A percentile compares a stretch with the other conserved stretches of the same genome.
These are phyloP conservation scores for Eupleurogrammus muticus DNA, from an alignment of 2,797 vertebrate species.

Conservation along the genomic window DNA sequence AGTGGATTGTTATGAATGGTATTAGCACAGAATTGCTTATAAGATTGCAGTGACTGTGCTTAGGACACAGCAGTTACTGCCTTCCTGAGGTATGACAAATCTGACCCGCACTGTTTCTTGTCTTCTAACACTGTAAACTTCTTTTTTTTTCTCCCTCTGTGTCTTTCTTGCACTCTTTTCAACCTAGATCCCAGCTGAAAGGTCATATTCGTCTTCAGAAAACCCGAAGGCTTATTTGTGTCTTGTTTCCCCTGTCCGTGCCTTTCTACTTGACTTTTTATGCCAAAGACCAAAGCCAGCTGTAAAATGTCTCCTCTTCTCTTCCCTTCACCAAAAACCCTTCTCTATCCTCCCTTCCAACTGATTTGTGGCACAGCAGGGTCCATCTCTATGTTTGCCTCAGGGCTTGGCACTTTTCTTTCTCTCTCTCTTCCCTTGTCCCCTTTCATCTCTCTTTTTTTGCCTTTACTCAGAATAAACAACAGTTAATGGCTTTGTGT, in stretches of 20 bases:
- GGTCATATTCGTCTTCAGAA: slow-evolving; percentile 53
- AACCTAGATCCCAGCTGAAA: slow-evolving; percentile 47
- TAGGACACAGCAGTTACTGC: slow-evolving; percentile 47
- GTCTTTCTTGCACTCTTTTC: slow-evolving; percentile 31
- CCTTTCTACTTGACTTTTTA: slow-evolving; percentile 48
- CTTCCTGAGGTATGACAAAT: slow-evolving; percentile 57
- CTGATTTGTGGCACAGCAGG: slow-evolving; percentile 49
- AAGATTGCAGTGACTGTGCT: slow-evolving; percentile 36
- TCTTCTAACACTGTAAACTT: slow-evolving; percentile 40
- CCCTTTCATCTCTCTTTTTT: slow-evolving; percentile 54
- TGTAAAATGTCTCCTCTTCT: slow-evolving; percentile 36
- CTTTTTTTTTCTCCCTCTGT: slow-evolving; percentile 14
- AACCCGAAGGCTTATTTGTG: slow-evolving; percentile 40
- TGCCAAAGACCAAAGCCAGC: slow-evolving; percentile 37
- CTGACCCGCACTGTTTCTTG: slow-evolving; percentile 41
- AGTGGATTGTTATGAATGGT: neutral
- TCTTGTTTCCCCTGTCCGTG: slow-evolving; percentile 26
- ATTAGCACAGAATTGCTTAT: slow-evolving; percentile 26
- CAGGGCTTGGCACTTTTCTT: slow-evolving; percentile 38
- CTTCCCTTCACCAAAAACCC: slow-evolving; percentile 16
- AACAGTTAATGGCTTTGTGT: slow-evolving; percentile 55
- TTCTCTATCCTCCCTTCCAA: slow-evolving; percentile 21
- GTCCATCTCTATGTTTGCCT: slow-evolving; percentile 45
- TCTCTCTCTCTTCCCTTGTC: slow-evolving; percentile 14
- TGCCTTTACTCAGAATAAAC: slow-evolving; percentile 22